phyloP scores from a whole-genome alignment of 37 sponge, comb jelly and placozoan genomes.

The Hexactinellida sp. region DNA sequence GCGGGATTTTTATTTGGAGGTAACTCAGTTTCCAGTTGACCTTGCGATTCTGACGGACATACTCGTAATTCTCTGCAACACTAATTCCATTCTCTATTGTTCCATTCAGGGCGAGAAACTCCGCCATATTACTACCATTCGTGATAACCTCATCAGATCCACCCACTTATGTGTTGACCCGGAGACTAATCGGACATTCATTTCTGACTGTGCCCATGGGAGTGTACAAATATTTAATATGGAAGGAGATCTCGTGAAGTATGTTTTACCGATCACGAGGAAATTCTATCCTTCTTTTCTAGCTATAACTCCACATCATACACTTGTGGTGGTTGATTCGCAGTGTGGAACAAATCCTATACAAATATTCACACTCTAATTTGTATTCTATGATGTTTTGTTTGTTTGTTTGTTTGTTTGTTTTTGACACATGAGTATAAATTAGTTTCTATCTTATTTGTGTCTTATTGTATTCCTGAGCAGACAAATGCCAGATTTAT shows the following conservation, averaged over 20 bases:
- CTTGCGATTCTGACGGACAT: neutral
- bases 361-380: too few relatives aligned
- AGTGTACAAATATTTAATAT: neutral
- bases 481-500: too few relatives aligned
- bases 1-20: neutral
- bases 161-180: neutral
- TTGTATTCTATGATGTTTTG: too few relatives aligned
- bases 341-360: too few relatives aligned
- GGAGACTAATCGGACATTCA: neutral
- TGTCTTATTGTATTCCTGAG: too few relatives aligned
- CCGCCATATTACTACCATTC: neutral
- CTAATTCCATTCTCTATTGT: neutral
- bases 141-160: neutral
- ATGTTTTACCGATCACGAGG: neutral
- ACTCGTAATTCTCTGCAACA: neutral
- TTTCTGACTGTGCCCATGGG: neutral
- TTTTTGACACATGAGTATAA: too few relatives aligned
- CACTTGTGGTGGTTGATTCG: neutral
- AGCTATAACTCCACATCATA: neutral
- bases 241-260: neutral
- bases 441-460: too few relatives aligned
- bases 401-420: too few relatives aligned
- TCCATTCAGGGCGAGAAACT: neutral
- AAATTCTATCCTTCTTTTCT: neutral
- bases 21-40: neutral